Evolutionary conservation across 2,888 invertebrate genomes (phyloP), one percentile per base, ranked within the genome.

Genomic region (Xylophagus ater): DNA sequence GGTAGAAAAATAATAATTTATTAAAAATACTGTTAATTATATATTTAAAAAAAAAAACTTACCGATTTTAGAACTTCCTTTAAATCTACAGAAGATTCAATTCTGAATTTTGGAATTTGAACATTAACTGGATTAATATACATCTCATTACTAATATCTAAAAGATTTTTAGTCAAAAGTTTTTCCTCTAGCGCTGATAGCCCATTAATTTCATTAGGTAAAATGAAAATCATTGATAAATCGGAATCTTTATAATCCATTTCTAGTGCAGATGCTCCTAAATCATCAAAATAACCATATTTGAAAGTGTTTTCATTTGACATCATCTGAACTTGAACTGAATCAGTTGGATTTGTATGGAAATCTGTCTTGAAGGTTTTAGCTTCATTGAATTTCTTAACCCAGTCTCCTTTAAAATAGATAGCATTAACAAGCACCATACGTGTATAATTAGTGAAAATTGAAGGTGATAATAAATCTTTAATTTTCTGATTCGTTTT

Each of bases 321-420:
- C 85, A 87, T 86, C 73, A 81, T 84, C 10, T 79, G 71, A 3
- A 82, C 75, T 13, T 47, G 20, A 1, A 52, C 36, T 1, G 65
- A 67, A 10, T 68, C 67, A 0, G 59, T 62, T 10, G 60, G 59
- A 25, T 68, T 68, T 9, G 76, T 43, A 52, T 76, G 70, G 67
- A 93, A 93, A 2, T 73, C 71, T 37, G 65, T 68, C 1, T 73
- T 66, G n/a, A 44, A 49, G 0, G 89, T 90, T 3, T 50, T 21
- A 0, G 53, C 51, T 0, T 67, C 54, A 17, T 78, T 56, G 54
- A 92, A 93, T 49, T 76, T 69, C 21, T 70, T 57, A 29, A 66
- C 59, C 87, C 89, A 90, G 24, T 71, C 68, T 3, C 81, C 83
- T 66, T 88, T 88, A 65, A 90, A 90, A 58, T 88, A 87, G 12